Base-by-base conservation (phyloP, 2,113 vertebrate species). In the Nycticryphes semicollaris region DNA sequence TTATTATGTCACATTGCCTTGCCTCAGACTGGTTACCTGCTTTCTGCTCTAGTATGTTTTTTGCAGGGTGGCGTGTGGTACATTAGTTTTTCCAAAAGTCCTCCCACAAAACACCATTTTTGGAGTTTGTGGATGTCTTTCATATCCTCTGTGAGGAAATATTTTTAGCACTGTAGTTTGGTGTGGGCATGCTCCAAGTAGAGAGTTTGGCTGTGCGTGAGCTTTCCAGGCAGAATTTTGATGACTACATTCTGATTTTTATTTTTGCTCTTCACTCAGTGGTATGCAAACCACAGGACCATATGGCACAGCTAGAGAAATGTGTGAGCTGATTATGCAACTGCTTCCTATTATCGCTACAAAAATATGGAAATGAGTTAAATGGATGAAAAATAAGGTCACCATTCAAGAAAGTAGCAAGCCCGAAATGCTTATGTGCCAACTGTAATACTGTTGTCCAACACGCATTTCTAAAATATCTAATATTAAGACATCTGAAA, bases 291-390 rank as follows among this genome's bases (percentile, higher is more conserved):
- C 67, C 84, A 72, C 39, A 73, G 80, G 59, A 74, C 59, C 25
- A 67, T 88, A 84, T 50, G 47, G 80, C 51, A 80, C 20, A 77
- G 56, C 59, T 83, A 70, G n/a, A 79, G 69, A 89, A 87, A 59
- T 45, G 51, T 14, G 13, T 1, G 0, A 79, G 37, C 53, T 75
- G 33, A 35, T 89, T 88, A 75, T 68, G 48, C 73, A 90, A 84
- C 53, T 84, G 53, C 56, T 94, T 92, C 43, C 74, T 75, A 22
- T 69, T 92, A 76, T 31, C 92, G 73, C 59, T 88, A 51, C 77
- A 87, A 92, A 92, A 89, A 82, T 75, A 62, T 19, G 25, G 67
- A 94, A 86, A 22, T 77, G 39, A 90, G n/a, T 81, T 87, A 95
- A 90, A 64, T 53, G 14, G 64, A 41, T 80, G 20, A 69, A 77